Conservation (phyloP, 2,797 vertebrate genomes). For the Neosilurus hyrtlii region DNA sequence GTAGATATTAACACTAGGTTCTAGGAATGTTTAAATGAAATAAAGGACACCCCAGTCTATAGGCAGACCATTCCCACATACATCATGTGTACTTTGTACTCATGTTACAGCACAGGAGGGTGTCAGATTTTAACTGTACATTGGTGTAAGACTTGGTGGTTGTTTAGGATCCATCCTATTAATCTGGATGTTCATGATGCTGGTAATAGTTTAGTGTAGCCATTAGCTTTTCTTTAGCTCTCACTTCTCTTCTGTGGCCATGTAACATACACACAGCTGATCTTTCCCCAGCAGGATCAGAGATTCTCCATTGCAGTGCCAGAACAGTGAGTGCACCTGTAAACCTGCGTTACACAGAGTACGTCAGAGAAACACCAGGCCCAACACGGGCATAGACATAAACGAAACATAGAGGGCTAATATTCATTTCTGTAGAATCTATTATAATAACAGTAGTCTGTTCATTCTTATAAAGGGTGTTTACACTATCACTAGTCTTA, state of each 20-base stretch:
- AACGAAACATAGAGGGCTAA: neutral
- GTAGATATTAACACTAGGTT: neutral
- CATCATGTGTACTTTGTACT: too few species aligned
- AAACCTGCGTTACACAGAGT: conserved; percentile 73
- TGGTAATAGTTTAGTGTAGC: conserved; percentile 8
- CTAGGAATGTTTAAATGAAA: neutral
- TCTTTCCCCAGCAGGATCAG: conserved; percentile 87
- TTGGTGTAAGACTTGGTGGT: neutral
- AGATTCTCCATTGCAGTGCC: conserved; percentile 81
- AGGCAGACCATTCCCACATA: too few species aligned
- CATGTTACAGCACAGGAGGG: neutral
- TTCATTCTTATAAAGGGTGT: too few species aligned
- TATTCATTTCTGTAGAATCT: neutral
- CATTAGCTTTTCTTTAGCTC: neutral
- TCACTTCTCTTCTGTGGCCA: conserved; percentile 73
- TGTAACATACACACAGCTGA: conserved; percentile 89
- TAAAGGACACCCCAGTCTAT: too few species aligned
- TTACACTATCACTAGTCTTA: neutral
- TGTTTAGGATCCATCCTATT: neutral
- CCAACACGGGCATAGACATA: too few species aligned
- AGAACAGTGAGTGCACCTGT: conserved; percentile 81
- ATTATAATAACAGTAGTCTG: too few species aligned
- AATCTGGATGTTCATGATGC: neutral
- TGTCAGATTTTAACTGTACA: neutral
- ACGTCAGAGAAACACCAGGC: neutral